Conservation (phyloP, 2,797 vertebrate species). For the Capromys pilorides region DNA sequence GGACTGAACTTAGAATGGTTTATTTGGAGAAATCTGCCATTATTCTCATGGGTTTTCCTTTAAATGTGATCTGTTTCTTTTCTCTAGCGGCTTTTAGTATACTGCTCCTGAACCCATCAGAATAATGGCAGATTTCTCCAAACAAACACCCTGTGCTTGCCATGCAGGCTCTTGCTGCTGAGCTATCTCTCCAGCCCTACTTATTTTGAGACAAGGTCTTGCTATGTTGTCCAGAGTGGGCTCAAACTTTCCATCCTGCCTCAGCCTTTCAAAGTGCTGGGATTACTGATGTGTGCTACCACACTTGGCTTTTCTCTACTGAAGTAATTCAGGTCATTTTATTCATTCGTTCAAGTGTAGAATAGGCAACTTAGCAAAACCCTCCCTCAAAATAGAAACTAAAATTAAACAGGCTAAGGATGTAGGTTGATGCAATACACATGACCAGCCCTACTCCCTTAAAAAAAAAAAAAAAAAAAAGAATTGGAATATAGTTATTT, state of each 20-base stretch:
- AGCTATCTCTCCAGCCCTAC: too few species aligned
- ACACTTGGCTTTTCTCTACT: not conserved
- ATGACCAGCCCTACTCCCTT: not conserved
- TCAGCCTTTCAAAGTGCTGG: not conserved
- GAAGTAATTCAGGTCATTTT: slow-evolving; percentile 2
- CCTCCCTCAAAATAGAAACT: not conserved
- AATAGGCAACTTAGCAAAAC: not conserved
- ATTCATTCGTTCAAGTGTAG: not conserved
- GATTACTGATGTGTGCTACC: not conserved
- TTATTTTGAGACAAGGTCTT: not conserved
- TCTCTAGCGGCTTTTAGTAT: too few species aligned
- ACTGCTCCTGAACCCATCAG: too few species aligned
- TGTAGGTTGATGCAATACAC: not conserved
- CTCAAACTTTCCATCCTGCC: not conserved
- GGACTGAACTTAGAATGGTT: too few species aligned
- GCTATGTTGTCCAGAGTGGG: not conserved
- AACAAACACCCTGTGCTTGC: too few species aligned
- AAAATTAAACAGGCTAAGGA: not conserved
- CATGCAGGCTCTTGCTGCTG: too few species aligned
- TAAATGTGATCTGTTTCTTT: too few species aligned
- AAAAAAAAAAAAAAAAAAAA: not conserved
- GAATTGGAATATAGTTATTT: not conserved
- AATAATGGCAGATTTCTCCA: too few species aligned
- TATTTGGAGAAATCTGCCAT: too few species aligned
- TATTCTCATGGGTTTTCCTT: too few species aligned